These are phyloP conservation scores for Puffinus mauretanicus DNA, from an alignment of 2,113 vertebrate species.

Conservation along the genomic window DNA sequence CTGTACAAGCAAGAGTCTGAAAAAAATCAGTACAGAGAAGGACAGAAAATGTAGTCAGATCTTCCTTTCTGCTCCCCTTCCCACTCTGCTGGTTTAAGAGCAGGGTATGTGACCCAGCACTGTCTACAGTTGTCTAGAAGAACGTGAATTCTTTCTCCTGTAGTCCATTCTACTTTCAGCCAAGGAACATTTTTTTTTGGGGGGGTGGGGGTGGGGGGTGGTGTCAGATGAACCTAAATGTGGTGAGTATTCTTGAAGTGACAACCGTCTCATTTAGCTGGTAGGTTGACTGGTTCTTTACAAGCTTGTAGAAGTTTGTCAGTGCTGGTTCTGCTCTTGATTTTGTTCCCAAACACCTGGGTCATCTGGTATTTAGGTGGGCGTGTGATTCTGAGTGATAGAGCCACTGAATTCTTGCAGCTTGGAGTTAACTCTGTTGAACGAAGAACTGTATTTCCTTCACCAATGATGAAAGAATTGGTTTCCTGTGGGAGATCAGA, in stretches of 20 bases:
- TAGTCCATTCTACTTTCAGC: neutral
- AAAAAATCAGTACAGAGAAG: neutral
- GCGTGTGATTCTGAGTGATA: neutral
- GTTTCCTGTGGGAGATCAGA: neutral
- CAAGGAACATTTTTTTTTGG: neutral
- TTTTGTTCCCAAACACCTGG: neutral
- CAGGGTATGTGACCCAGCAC: neutral
- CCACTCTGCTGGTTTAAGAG: neutral
- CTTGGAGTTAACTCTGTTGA: neutral
- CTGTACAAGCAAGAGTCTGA: neutral
- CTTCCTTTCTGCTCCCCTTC: neutral
- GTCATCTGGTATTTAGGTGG: neutral
- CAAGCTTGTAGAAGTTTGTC: neutral
- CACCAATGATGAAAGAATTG: neutral
- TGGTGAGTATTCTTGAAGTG: neutral
- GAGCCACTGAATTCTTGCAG: neutral
- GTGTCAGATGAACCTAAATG: neutral
- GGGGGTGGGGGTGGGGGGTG: accelerated
- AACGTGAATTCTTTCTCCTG: neutral
- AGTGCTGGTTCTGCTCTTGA: neutral
- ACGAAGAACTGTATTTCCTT: neutral
- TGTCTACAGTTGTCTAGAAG: neutral
- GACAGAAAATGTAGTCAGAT: neutral
- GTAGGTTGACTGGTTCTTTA: neutral
- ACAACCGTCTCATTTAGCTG: neutral